Base-by-base conservation (phyloP, 2,888 invertebrate species). In the Galeruca laticollis region DNA sequence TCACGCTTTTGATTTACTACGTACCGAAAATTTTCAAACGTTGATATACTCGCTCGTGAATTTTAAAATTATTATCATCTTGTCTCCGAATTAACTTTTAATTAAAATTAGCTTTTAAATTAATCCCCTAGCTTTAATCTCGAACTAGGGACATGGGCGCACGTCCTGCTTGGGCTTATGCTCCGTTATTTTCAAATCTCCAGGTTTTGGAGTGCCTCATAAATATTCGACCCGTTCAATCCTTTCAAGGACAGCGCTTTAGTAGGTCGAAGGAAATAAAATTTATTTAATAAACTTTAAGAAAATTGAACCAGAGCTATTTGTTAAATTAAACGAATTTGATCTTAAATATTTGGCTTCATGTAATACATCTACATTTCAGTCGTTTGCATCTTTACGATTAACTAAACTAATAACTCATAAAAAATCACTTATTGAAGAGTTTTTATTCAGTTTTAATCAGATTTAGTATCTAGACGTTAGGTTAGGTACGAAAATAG, bases 51-150 rank as follows among this genome's bases (percentile, higher is more conserved):
- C 6, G 11, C 26, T 26, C n/a, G 18, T 37, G 13, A 11, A 37
- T 37, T 37, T 37, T 37, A 47, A 18, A 18, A 47, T 47, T 47
- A 47, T 47, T 8, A 47, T 47, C 47, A 47, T 47, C 47, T 15
- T 18, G 47, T 64, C 21, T 21, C n/a, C 21, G 18, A 57, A 57
- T 57, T 57, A 57, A 57, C 56, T 57, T 57, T 57, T 57, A 57
- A 57, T 57, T 57, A 35, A 57, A 57, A 57, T 57, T 35, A 35
- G 35, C 56, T 57, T 54, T 54, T 31, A 54, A 54, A 54, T 54
- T 54, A 54, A 54, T 54, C 56, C 33, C 35, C 35, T 35, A 18
- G 31, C 35, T 57, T 57, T 57, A 57, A 57, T 57, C 56, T 57
- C 56, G 18, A 8, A 11, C 6, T 11, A 5, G 56, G 33, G 9